phyloP scores from a whole-genome alignment of 2,113 vertebrate species.

The Climacteris rufus region DNA sequence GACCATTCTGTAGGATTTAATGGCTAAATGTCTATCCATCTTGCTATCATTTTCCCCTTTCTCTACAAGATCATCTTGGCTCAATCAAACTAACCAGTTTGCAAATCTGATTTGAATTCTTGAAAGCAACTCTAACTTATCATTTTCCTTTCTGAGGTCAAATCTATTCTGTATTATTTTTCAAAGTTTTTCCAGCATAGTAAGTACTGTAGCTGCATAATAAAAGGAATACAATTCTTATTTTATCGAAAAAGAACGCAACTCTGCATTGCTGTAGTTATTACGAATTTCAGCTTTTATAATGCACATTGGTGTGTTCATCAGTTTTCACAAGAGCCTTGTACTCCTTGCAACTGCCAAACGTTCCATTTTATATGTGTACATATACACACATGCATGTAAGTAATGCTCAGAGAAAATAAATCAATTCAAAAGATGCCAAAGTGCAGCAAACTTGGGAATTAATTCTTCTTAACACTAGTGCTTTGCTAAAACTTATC shows the following conservation, averaged over 20 bases:
- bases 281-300: constrained; percentile 15
- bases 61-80: neutral
- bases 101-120: constrained; percentile 51
- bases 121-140: constrained; percentile 23
- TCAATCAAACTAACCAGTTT: constrained; percentile 10
- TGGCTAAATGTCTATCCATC: neutral
- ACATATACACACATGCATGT: neutral
- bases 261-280: neutral
- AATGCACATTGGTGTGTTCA: neutral
- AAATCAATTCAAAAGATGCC: neutral
- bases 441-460: neutral
- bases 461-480: neutral
- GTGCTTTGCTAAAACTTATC: neutral
- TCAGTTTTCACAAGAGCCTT: neutral
- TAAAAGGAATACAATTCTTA: constrained; percentile 13
- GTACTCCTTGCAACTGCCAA: neutral
- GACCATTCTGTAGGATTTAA: neutral
- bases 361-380: neutral
- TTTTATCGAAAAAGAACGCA: neutral
- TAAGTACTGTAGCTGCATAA: constrained; percentile 20
- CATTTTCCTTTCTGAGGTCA: constrained; percentile 3
- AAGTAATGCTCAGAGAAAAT: neutral
- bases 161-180: constrained; percentile 11
- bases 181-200: neutral
- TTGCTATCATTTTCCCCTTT: neutral